Evolutionary conservation across 2,888 invertebrate genomes (phyloP).

Genomic region (Caradrina kadenii): DNA sequence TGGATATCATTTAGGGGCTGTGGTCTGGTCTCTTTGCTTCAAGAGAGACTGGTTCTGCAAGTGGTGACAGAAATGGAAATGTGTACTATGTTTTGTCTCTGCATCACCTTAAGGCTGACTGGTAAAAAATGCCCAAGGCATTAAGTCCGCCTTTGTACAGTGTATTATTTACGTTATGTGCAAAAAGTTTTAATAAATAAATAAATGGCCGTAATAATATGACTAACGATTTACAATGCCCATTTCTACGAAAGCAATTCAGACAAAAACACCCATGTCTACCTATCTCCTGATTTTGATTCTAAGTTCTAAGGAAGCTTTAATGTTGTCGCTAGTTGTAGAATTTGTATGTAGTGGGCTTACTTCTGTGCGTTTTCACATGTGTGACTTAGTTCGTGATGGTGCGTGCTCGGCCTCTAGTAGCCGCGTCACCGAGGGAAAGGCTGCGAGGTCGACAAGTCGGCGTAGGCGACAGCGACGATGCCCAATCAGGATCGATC

Average conservation of each 20-base stretch:
- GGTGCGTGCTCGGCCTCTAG: slow-evolving; percentile 57
- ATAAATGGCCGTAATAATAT: no score
- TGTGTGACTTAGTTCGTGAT: slow-evolving; percentile 39
- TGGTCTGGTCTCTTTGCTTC: neutral
- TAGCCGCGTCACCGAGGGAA: slow-evolving; percentile 71
- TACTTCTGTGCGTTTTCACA: slow-evolving; percentile 9
- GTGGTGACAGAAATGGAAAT: neutral
- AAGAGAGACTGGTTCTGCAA: neutral
- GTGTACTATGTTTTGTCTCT: no score
- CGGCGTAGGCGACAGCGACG: slow-evolving; percentile 65
- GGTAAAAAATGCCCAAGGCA: no score
- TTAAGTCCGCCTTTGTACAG: no score
- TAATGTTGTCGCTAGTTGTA: neutral
- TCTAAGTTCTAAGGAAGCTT: neutral
- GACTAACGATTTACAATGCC: neutral
- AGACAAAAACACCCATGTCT: no score
- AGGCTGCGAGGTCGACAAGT: slow-evolving; percentile 72
- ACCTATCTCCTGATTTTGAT: neutral
- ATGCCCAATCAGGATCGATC: slow-evolving; percentile 59
- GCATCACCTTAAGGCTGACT: no score
- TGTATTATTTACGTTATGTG: no score
- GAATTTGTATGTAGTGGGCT: slow-evolving; percentile 4
- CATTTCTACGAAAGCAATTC: neutral
- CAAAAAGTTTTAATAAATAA: no score
- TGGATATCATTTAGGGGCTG: neutral